Evolutionary conservation across 2,888 invertebrate species (phyloP).

Genomic region (Papilio demoleus): DNA sequence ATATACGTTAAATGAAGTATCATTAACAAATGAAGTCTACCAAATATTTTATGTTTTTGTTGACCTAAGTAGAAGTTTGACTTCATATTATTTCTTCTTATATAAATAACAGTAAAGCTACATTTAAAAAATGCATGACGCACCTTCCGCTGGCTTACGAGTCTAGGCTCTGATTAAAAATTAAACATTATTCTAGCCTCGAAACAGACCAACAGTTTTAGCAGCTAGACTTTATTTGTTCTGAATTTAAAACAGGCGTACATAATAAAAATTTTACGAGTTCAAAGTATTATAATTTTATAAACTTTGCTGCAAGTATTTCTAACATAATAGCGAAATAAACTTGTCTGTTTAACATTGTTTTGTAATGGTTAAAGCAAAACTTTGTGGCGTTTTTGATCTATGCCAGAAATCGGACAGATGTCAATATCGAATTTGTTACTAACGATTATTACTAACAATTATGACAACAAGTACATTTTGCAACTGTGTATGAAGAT

Average conservation of each 20-base stretch:
- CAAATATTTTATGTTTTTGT: not conserved
- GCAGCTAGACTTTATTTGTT: conserved; percentile 12
- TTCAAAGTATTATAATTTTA: not conserved
- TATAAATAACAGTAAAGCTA: not conserved
- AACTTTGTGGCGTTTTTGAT: too few relatives aligned
- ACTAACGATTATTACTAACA: too few relatives aligned
- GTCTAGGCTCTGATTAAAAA: conserved; percentile 25
- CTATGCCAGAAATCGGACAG: too few relatives aligned
- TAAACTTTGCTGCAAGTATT: not conserved
- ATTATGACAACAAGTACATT: too few relatives aligned
- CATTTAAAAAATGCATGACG: conserved; percentile 23
- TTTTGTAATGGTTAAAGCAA: not conserved
- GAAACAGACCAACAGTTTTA: conserved; percentile 17
- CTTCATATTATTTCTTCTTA: not conserved
- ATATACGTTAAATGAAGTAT: too few relatives aligned
- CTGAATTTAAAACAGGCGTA: conserved; percentile 10
- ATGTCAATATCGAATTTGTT: too few relatives aligned
- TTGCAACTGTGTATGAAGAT: too few relatives aligned
- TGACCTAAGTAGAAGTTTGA: not conserved
- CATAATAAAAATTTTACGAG: not conserved
- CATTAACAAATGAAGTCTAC: not conserved
- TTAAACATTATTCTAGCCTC: conserved; percentile 22
- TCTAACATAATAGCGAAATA: not conserved
- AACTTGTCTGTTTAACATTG: not conserved
- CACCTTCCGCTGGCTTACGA: conserved; percentile 4